Evolutionary conservation across 2,888 invertebrate species (phyloP).

Genomic region (Neelides folsomi): DNA sequence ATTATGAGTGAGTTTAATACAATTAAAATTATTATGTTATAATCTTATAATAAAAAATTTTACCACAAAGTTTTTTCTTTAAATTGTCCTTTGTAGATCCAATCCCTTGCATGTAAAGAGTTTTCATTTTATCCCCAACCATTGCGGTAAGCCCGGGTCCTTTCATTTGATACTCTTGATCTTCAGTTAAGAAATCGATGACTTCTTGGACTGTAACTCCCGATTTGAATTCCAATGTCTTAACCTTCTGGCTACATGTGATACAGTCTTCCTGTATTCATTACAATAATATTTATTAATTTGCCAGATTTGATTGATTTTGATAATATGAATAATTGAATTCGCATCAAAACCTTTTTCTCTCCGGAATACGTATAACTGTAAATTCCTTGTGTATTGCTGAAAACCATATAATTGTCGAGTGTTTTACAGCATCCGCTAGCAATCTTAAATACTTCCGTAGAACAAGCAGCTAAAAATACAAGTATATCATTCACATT

Average conservation of each 20-base stretch:
- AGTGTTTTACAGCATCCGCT: conserved; percentile 79
- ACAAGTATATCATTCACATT: too few species aligned
- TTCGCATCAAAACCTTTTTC: conserved; percentile 45
- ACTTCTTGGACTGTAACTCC: conserved; percentile 60
- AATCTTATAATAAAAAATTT: background rate
- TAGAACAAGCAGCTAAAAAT: conserved; percentile 59
- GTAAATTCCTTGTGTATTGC: conserved; percentile 89
- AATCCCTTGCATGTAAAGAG: conserved; percentile 83
- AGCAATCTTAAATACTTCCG: conserved; percentile 93
- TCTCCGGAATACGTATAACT: conserved; percentile 90
- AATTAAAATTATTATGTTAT: too few species aligned
- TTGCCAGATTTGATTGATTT: too few species aligned
- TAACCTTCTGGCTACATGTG: conserved; percentile 55
- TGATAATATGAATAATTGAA: conserved; percentile 2
- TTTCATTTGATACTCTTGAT: conserved; percentile 72
- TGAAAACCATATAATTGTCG: conserved; percentile 93
- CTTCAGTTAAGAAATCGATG: conserved; percentile 64
- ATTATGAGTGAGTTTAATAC: background rate
- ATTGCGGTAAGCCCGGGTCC: conserved; percentile 72
- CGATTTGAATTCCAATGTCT: conserved; percentile 34
- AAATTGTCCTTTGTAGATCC: conserved; percentile 89
- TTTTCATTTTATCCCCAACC: conserved; percentile 66
- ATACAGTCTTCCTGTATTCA: conserved; percentile 55
- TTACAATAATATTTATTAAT: background rate
- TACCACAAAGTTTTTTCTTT: conserved; percentile 59